Base-by-base conservation (phyloP, 64 coral and sea anemone species). In the Trachythela sp. region DNA sequence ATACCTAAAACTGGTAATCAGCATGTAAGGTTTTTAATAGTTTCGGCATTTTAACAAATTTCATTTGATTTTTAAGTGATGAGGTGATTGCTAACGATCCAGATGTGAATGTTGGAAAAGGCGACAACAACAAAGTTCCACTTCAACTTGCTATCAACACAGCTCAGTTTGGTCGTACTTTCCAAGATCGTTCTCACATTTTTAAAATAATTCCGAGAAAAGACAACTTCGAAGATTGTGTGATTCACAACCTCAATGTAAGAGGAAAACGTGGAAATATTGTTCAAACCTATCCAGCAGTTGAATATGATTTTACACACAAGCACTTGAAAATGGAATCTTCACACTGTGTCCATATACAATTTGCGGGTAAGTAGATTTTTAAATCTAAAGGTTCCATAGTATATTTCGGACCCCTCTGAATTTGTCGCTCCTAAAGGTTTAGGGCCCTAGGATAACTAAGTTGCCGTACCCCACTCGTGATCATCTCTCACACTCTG, bases 131-230 rank as follows among this genome's bases (percentile, higher is more conserved):
- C 75, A 80, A 80, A 37, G 75, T 80, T 4, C 75, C 75, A 9
- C 75, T 80, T 40, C 75, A 37, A 37, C 75, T 80, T 35, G 75
- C 75, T 0, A 80, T 80, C 30, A 80, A 80, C 75, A 80, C 75
- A 37, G 75, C 75, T 37, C 75, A 80, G 9, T 80, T 80, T 22
- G 75, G 75, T 37, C 75, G 75, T 29, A 80, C 75, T 18, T 80
- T 80, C 33, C 27, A 80, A 37, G 75, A 80, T 80, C 75, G 75
- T 18, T 80, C 75, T 37, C 75, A 80, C 34, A 18, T 80, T 22
- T 80, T 80, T 30, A 15, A 80, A 9, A 80, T 80, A 10, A 80
- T 80, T 18, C 75, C 75, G 10, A 80, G 75, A 80, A 80, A 80
- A 37, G 31, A 0, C 9, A 13, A 5, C 10, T 80, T 80, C 30